Base-by-base conservation (phyloP, 2,113 vertebrate species). In the Ancistrus triradiatus region DNA sequence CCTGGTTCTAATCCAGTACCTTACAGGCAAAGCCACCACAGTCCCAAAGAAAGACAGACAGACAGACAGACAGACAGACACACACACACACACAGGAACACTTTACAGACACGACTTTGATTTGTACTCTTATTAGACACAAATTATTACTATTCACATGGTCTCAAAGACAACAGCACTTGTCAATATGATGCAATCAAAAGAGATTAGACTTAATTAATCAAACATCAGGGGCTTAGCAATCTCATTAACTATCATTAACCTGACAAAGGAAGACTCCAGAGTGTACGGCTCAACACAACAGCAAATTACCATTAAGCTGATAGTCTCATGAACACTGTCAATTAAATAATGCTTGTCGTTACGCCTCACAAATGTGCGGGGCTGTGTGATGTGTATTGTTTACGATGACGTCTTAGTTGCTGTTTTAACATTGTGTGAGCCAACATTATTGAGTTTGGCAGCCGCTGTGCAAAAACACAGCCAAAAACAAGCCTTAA, bases 201-300 rank as follows among this genome's bases (percentile, higher is more conserved):
- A 43, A 43, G 38, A 24, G 53, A 73, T 76, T 72, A 74, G 53
- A 48, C 50, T 70, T 76, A 59, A 80, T 81, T 75, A 64, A 74
- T 53, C 70, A 24, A 59, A 46, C 44, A 37, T 25, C 25, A 75
- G 46, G 22, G 57, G 35, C 24, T 18, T 17, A 60, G 51, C 27
- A 1, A 69, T 71, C 65, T 61, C 42, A 35, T 74, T 71, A 70
- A 48, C 21, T 63, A 66, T 70, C 46, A 68, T 77, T 76, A 73
- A 74, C 73, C 64, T 72, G 62, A 74, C 66, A 77, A 71, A 72
- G 25, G 11, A 31, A 51, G 71, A 73, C 59, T 46, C 55, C 15
- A 33, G n/a, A 24, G 37, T 5, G 25, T 9, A 37, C 63, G 46
- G 10, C 50, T 51, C 33, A 50, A 37, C 57, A 47, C 25, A 70